Conservation (phyloP, 2,113 vertebrate genomes). For the Solenodon paradoxus region DNA sequence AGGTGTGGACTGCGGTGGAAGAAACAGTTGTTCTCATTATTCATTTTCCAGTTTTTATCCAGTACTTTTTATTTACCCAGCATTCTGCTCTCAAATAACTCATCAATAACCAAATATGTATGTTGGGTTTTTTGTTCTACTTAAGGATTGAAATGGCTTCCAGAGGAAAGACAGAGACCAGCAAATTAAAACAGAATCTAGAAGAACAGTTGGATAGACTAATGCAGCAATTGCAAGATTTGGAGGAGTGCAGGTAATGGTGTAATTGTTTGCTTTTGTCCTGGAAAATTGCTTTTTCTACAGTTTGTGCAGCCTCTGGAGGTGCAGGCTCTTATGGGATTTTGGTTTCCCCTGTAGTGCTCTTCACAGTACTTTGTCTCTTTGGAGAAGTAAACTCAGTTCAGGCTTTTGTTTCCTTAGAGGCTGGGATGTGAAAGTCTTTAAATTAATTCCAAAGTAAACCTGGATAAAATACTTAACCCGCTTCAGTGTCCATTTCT, state of each 20-base stretch:
- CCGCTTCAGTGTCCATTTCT: not conserved
- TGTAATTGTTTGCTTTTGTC: not conserved
- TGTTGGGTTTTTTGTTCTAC: conserved; percentile 31
- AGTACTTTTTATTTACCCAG: not conserved
- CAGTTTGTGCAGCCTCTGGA: not conserved
- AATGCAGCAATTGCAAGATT: conserved; percentile 97
- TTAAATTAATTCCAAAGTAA: not conserved
- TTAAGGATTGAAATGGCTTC: conserved; percentile 90
- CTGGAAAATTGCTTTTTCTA: not conserved
- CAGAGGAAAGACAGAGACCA: conserved; percentile 94
- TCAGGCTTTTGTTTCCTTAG: not conserved
- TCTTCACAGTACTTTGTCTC: not conserved
- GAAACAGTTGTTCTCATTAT: not conserved
- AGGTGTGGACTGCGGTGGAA: not conserved
- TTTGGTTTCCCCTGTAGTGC: not conserved
- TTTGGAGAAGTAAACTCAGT: not conserved
- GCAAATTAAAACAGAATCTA: conserved; percentile 95
- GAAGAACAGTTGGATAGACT: conserved; percentile 97
- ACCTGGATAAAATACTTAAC: conserved; percentile 20
- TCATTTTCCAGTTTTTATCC: not conserved
- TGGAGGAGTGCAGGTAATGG: conserved; percentile 96
- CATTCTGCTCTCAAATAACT: too few species aligned
- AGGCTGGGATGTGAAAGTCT: not conserved
- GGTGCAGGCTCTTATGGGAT: not conserved
- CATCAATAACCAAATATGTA: not conserved